phyloP scores from a whole-genome alignment of 2,113 vertebrate genomes.

The Channa argus region DNA sequence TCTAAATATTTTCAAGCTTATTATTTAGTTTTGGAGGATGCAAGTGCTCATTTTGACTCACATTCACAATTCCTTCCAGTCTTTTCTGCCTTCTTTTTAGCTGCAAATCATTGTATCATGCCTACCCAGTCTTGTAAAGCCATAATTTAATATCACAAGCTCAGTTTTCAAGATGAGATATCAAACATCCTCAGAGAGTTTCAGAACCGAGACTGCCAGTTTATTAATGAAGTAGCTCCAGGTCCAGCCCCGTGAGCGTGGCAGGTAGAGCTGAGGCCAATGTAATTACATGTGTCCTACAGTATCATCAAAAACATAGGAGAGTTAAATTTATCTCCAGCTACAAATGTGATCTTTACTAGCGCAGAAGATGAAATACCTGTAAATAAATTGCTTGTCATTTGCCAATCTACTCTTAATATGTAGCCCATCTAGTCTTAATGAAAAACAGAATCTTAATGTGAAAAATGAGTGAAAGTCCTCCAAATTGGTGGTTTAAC shows the following conservation, averaged over 20 bases:
- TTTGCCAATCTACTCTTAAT: too few relatives aligned
- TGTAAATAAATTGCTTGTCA: too few relatives aligned
- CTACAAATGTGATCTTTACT: constrained; percentile 19
- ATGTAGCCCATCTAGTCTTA: neutral
- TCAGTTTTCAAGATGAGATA: constrained; percentile 20
- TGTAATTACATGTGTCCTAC: constrained; percentile 39
- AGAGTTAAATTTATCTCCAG: constrained; percentile 25
- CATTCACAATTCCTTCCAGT: too few relatives aligned
- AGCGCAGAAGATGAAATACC: constrained; percentile 6
- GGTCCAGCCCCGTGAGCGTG: constrained; percentile 13
- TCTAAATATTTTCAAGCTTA: too few relatives aligned
- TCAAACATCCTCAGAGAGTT: constrained; percentile 31
- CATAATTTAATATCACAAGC: neutral
- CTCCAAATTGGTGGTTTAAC: too few relatives aligned
- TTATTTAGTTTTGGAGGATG: too few relatives aligned
- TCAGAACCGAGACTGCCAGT: constrained; percentile 8
- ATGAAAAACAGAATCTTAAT: too few relatives aligned
- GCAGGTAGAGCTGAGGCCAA: constrained; percentile 8
- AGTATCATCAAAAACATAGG: neutral
- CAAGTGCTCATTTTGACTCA: too few relatives aligned
- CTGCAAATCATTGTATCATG: constrained; percentile 2
- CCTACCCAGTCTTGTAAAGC: neutral
- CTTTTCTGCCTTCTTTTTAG: neutral
- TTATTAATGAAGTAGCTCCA: constrained; percentile 37
- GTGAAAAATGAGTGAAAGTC: too few relatives aligned